Evolutionary conservation across 2,113 vertebrate genomes (phyloP).

Genomic region (Mola mola): DNA sequence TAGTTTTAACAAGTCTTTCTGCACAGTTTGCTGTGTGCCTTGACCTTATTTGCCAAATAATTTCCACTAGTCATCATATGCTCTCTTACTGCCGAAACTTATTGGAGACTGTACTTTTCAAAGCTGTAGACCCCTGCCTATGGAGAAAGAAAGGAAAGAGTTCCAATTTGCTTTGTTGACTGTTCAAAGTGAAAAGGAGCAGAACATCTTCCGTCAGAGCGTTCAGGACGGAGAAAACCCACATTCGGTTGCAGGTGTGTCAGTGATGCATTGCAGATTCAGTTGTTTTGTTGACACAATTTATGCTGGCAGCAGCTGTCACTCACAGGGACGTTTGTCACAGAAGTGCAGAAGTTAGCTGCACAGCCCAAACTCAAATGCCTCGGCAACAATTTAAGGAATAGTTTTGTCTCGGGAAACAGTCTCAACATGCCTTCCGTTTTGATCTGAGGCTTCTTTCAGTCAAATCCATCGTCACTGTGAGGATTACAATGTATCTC

Average conservation of each 20-base stretch:
- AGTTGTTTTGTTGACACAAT: conserved; percentile 52
- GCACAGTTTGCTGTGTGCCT: conserved; percentile 8
- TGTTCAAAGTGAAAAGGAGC: conserved; percentile 41
- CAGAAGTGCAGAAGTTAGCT: conserved; percentile 4
- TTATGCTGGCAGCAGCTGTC: not conserved
- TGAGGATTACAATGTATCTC: conserved; percentile 46
- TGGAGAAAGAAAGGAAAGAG: conserved; percentile 12
- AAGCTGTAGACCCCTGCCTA: too few relatives aligned
- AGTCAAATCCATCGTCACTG: conserved; percentile 24
- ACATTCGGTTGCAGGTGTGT: too few relatives aligned
- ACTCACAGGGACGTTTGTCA: conserved; percentile 13
- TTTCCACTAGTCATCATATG: conserved; percentile 3
- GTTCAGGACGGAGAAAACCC: conserved; percentile 16
- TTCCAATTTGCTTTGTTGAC: conserved; percentile 24
- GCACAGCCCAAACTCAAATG: conserved; percentile 14
- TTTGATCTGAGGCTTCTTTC: conserved; percentile 26
- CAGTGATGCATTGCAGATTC: too few relatives aligned
- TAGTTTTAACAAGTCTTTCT: conserved; percentile 31
- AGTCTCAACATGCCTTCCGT: conserved; percentile 37
- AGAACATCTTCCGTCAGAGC: conserved; percentile 43
- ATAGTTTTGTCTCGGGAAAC: conserved; percentile 4
- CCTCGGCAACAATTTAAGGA: conserved; percentile 3
- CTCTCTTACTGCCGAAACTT: conserved; percentile 13
- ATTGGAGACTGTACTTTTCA: too few relatives aligned
- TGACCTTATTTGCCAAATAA: conserved; percentile 17